These are phyloP conservation scores for Dolomedes plantarius DNA, from an alignment of 2,888 invertebrate species.

Conservation along the genomic window DNA sequence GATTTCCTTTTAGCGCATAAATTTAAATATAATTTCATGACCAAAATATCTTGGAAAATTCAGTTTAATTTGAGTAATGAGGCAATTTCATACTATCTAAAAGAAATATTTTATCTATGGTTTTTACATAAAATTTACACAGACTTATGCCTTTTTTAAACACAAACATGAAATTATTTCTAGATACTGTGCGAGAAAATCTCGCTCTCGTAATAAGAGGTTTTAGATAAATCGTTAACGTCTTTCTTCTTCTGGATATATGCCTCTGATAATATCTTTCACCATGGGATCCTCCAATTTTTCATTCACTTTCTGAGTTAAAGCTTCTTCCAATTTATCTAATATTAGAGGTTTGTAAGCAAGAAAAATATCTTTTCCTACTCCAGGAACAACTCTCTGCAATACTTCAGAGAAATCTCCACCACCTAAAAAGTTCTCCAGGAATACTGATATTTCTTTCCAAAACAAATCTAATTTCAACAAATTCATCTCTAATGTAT, in stretches of 20 bases:
- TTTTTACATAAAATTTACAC: too few relatives aligned
- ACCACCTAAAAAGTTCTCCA: constrained; percentile 66
- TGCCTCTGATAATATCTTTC: constrained; percentile 47
- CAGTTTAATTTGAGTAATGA: too few relatives aligned
- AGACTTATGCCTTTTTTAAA: too few relatives aligned
- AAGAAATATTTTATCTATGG: too few relatives aligned
- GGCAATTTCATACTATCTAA: too few relatives aligned
- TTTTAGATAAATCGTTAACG: too few relatives aligned
- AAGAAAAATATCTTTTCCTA: constrained; percentile 62
- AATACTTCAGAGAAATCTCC: constrained; percentile 54
- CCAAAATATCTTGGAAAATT: too few relatives aligned
- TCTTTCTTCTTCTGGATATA: constrained; percentile 42
- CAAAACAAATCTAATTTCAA: constrained; percentile 48
- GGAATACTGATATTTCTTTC: constrained; percentile 25
- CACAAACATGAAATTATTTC: too few relatives aligned
- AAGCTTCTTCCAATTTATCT: constrained; percentile 35
- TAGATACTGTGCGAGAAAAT: too few relatives aligned
- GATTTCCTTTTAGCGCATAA: too few relatives aligned
- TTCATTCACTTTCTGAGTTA: constrained; percentile 49
- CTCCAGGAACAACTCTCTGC: constrained; percentile 47
- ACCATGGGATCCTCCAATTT: constrained; percentile 43
- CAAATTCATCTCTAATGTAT: constrained; percentile 39
- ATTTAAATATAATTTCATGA: too few relatives aligned
- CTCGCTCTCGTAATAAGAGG: too few relatives aligned
- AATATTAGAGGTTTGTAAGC: constrained; percentile 60